phyloP scores from a whole-genome alignment of 2,797 vertebrate genomes.

The Sebastiscus albofasciatus region DNA sequence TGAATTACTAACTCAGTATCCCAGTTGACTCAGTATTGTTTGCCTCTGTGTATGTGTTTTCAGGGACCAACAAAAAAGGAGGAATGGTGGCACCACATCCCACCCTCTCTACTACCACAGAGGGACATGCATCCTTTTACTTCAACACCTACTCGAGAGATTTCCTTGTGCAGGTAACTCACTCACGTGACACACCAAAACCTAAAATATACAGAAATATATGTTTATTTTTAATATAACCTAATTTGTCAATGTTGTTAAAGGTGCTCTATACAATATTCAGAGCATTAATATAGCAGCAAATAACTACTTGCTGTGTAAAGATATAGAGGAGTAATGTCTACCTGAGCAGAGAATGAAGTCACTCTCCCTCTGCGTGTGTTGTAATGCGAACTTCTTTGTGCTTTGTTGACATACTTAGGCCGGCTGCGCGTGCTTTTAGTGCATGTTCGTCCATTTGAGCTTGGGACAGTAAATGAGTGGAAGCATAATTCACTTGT shows the following conservation, averaged over 20 bases:
- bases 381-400: no score
- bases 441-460: no score
- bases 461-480: not conserved
- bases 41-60: conserved; percentile 13
- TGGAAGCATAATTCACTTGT: not conserved
- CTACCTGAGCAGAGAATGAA: no score
- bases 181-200: not conserved
- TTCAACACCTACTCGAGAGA: conserved; percentile 93
- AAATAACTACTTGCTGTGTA: no score
- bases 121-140: conserved; percentile 90
- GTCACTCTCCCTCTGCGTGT: no score
- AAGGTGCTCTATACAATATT: no score
- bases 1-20: not conserved
- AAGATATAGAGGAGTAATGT: no score
- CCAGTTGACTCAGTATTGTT: not conserved
- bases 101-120: conserved; percentile 76
- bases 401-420: no score
- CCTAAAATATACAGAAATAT: not conserved
- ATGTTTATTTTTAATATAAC: not conserved
- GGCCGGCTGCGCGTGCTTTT: no score
- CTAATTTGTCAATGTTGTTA: not conserved
- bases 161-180: conserved; percentile 89
- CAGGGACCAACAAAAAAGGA: conserved; percentile 94
- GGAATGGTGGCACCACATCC: conserved; percentile 85
- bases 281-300: no score